These are phyloP conservation scores for Lochmaea capreae DNA, from an alignment of 2,888 invertebrate species.

Conservation along the genomic window DNA sequence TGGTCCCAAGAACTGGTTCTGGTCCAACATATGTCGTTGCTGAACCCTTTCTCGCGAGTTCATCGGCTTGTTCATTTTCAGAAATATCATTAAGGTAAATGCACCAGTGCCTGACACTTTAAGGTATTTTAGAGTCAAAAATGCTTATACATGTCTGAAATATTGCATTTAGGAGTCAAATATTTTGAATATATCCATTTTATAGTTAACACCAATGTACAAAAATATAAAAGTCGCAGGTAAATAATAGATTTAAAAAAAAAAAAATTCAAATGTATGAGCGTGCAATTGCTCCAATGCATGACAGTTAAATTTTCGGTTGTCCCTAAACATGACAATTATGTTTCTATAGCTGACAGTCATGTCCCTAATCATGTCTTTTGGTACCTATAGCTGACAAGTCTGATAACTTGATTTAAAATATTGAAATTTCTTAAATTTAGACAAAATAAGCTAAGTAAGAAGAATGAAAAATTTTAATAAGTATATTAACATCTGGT, in stretches of 20 bases:
- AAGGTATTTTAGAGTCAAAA: slow-evolving; percentile 14
- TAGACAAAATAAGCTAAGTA: too few relatives aligned
- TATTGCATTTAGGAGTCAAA: slow-evolving; percentile 14
- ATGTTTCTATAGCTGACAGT: slow-evolving; percentile 14
- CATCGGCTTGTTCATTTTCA: too few relatives aligned
- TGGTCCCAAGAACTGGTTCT: too few relatives aligned
- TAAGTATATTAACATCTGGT: too few relatives aligned
- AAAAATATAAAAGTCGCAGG: slow-evolving; percentile 9
- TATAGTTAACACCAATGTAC: slow-evolving; percentile 6
- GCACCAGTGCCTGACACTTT: slow-evolving; percentile 14
- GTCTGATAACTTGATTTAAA: too few relatives aligned
- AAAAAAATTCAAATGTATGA: slow-evolving; percentile 10
- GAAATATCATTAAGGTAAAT: too few relatives aligned
- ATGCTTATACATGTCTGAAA: slow-evolving; percentile 5
- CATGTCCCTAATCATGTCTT: slow-evolving; percentile 1
- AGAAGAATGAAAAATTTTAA: too few relatives aligned
- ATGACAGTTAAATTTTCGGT: slow-evolving; percentile 10
- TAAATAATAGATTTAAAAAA: slow-evolving; percentile 2
- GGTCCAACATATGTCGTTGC: too few relatives aligned
- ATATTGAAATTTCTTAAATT: too few relatives aligned
- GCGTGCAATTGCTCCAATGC: slow-evolving; percentile 11
- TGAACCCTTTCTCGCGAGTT: too few relatives aligned
- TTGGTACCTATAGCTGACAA: too few relatives aligned
- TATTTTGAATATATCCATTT: neutral
- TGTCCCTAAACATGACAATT: slow-evolving; percentile 10